Conservation (phyloP, 2,888 invertebrate species). For the Lamproptera curius region DNA sequence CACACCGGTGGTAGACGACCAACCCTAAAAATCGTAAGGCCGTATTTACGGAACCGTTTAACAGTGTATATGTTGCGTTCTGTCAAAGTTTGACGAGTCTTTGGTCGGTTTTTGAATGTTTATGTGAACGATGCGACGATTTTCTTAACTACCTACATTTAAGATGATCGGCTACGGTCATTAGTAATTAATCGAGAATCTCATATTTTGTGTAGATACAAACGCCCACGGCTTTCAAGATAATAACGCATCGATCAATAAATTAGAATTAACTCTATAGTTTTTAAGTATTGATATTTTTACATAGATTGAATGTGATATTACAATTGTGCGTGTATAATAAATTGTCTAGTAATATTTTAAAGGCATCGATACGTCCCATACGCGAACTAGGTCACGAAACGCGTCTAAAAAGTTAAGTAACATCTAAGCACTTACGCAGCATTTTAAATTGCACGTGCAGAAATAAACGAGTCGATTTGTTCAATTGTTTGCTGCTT, state of each 20-base stretch:
- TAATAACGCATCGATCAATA: no score
- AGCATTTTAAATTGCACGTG: constrained; percentile 12
- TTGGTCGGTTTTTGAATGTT: constrained; percentile 1
- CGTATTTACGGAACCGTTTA: background rate
- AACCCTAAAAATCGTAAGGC: no score
- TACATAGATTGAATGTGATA: no score
- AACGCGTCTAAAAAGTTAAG: constrained; percentile 17
- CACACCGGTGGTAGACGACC: no score
- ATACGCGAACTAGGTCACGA: constrained; percentile 16
- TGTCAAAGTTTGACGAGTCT: background rate
- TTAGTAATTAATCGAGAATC: background rate
- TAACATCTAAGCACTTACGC: constrained; percentile 16
- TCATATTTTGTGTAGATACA: constrained; percentile 33
- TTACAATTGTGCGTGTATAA: background rate
- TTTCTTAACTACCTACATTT: constrained; percentile 19
- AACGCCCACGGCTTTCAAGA: constrained; percentile 41
- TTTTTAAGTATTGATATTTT: no score
- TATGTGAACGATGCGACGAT: background rate
- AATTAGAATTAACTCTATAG: no score
- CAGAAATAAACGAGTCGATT: background rate
- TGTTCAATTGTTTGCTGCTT: background rate
- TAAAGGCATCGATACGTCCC: constrained; percentile 4
- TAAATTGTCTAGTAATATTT: background rate
- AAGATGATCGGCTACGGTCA: background rate
- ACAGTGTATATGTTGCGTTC: background rate